phyloP scores from a whole-genome alignment of 2,113 vertebrate genomes.

The Syngnathus scovelli region DNA sequence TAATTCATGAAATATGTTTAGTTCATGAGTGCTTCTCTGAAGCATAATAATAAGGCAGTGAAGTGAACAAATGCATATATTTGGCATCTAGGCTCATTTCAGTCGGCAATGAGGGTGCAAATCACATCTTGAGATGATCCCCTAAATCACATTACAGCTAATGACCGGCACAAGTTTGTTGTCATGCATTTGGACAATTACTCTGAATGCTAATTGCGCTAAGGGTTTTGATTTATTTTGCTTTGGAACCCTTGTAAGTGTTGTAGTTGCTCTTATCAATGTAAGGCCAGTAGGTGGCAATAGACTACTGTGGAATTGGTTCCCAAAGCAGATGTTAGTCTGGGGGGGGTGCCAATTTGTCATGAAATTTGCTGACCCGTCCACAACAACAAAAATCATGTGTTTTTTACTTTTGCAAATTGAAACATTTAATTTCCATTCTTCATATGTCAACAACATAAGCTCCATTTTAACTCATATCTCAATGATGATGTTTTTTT shows the following conservation, averaged over 20 bases:
- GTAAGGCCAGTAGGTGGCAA: conserved; percentile 39
- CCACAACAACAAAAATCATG: no score
- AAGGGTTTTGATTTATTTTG: neutral
- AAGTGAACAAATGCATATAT: neutral
- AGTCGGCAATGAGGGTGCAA: neutral
- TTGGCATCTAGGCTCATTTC: neutral
- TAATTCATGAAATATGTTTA: no score
- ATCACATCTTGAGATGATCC: conserved; percentile 3
- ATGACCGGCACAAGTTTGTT: neutral
- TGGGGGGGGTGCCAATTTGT: no score
- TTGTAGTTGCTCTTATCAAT: neutral
- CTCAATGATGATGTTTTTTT: conserved; percentile 12
- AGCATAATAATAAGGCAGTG: neutral
- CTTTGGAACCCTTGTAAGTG: neutral
- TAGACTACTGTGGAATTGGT: conserved; percentile 14
- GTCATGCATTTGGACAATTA: neutral
- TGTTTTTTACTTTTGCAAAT: no score
- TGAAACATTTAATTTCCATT: neutral
- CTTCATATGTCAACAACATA: neutral
- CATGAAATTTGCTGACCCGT: no score
- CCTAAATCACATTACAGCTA: conserved; percentile 20
- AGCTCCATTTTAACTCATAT: neutral
- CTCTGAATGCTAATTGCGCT: neutral
- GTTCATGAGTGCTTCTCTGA: no score
- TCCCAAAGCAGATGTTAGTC: neutral